These are phyloP conservation scores for Capromys pilorides DNA, from an alignment of 2,797 vertebrate species.

Conservation along the genomic window DNA sequence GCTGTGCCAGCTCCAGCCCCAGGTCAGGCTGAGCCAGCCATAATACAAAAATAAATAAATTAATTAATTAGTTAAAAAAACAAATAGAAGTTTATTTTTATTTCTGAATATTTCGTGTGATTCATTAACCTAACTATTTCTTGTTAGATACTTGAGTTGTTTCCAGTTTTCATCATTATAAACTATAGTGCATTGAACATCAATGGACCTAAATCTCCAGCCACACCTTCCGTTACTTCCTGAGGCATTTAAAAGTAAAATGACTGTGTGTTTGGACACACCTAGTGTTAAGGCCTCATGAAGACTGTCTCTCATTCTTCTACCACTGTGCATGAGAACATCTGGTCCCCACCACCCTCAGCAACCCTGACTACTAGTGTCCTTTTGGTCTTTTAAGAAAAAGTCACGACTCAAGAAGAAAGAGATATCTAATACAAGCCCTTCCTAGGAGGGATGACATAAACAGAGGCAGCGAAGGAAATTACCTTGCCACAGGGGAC, in stretches of 20 bases:
- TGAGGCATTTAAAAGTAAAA: slow-evolving; percentile 29
- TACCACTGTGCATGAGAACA: neutral
- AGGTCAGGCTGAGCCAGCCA: no score
- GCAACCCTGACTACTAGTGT: neutral
- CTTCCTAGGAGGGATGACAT: neutral
- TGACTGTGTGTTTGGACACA: neutral
- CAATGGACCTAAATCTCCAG: slow-evolving; percentile 16
- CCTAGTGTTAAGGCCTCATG: neutral
- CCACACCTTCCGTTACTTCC: neutral
- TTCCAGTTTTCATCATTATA: slow-evolving; percentile 22
- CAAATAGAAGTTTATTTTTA: neutral
- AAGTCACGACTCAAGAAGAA: neutral
- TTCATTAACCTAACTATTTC: slow-evolving; percentile 25
- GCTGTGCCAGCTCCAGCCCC: no score
- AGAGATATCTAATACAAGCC: neutral
- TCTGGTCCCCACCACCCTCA: neutral
- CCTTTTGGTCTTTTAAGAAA: neutral
- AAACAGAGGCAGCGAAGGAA: neutral
- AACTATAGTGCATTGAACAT: neutral
- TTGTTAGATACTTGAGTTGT: slow-evolving; percentile 13
- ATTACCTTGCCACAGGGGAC: neutral
- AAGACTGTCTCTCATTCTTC: neutral
- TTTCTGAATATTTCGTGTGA: neutral
- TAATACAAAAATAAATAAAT: no score
- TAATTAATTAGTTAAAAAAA: no score